Evolutionary conservation across 2,888 invertebrate genomes (phyloP).

Genomic region (Microplitis deprimator): DNA sequence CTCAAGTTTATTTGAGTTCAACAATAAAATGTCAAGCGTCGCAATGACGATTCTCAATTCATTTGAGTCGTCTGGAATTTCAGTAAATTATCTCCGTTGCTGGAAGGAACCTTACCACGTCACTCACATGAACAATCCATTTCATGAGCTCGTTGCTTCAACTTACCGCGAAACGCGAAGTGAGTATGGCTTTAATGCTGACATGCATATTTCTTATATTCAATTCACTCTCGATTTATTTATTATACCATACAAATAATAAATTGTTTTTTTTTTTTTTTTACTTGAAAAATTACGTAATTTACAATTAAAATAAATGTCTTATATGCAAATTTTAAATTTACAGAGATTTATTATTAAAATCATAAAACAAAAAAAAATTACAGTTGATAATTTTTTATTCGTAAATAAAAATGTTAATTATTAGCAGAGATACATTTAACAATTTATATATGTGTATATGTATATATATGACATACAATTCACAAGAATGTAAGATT

Average conservation of each 20-base stretch:
- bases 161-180: constrained; percentile 91
- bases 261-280: constrained; percentile 4
- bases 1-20: constrained; percentile 82
- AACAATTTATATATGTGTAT: not conserved
- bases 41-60: constrained; percentile 85
- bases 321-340: too few species aligned
- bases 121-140: constrained; percentile 88
- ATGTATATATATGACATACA: not conserved
- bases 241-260: not conserved
- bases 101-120: constrained; percentile 86
- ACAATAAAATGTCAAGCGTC: constrained; percentile 76
- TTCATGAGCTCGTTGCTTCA: constrained; percentile 84
- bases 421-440: not conserved
- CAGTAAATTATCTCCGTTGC: constrained; percentile 77
- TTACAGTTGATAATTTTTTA: not conserved
- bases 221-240: constrained; percentile 19
- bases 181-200: constrained; percentile 72
- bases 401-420: not conserved
- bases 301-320: not conserved
- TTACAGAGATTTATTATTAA: not conserved
- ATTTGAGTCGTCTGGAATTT: constrained; percentile 80
- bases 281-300: not conserved
- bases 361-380: not conserved
- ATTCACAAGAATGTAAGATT: not conserved
- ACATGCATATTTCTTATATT: constrained; percentile 7